Base-by-base conservation (phyloP, 2,888 invertebrate genomes). In the Amphiduros pacificus region DNA sequence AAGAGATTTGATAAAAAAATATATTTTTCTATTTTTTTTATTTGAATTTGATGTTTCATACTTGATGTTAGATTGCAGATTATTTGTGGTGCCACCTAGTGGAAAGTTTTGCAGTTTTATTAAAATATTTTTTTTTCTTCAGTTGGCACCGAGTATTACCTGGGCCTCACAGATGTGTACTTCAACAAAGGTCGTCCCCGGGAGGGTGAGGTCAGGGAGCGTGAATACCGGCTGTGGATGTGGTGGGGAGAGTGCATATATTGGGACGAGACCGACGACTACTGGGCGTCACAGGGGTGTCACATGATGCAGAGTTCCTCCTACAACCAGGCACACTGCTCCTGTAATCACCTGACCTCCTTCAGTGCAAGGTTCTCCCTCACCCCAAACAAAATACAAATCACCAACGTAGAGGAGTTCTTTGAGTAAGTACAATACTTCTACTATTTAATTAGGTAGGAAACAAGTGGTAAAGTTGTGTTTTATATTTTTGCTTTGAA, bases 291-390 rank as follows among this genome's bases (percentile, higher is more conserved):
- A 2, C 66, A 71, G 22, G 80, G 80, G 3, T 81, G 81, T 61
- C 58, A 60, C 40, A 68, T 74, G 20, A 63, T 68, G 22, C 66
- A 64, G 9, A 57, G 65, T 11, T 76, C 77, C n/a, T 73, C 74
- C 14, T 69, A 69, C 40, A 56, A 71, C 24, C 59, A 70, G 24
- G 70, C 75, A 1, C 73, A 74, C 53, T 79, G 80, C 73, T 65
- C 74, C n/a, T 81, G 81, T 60, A 76, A 72, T 55, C 81, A 81
- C 60, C 65, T 80, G 63, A 77, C 80, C 24, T 68, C 74, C n/a
- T 81, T 78, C 68, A 77, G 75, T 0, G 72, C 74, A 22, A 70
- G 73, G 44, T 72, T 77, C 67, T 70, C 75, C 29, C 67, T 77
- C n/a, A 66, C 74, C 6, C 72, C 75, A 1, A 76, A 74, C 56